A percentile compares a stretch with the other conserved stretches of the same genome.
phyloP scores from a whole-genome alignment of 1,140 invertebrate species.

The Lutraria rhynchaena region DNA sequence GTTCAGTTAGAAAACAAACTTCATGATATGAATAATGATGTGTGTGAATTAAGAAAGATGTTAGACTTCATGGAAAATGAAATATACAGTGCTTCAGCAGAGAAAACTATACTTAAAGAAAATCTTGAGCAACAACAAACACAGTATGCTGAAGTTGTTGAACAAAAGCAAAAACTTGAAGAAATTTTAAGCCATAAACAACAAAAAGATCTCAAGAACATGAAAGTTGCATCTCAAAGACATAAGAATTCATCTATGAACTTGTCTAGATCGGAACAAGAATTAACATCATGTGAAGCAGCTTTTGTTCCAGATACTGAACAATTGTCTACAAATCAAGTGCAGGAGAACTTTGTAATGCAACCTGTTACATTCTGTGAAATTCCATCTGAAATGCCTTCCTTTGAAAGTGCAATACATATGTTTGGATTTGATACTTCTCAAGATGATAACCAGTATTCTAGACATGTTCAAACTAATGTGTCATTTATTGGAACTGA shows the following conservation, averaged over 20 bases:
- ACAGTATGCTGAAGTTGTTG: constrained; percentile 45
- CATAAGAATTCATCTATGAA: constrained; percentile 1
- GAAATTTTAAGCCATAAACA: constrained; percentile 51
- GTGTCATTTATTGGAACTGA: constrained; percentile 7
- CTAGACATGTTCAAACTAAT: constrained; percentile 37
- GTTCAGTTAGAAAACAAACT: constrained; percentile 62
- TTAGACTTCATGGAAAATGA: constrained; percentile 60
- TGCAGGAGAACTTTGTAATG: too few species aligned
- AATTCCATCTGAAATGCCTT: constrained; percentile 26
- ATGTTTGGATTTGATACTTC: constrained; percentile 23
- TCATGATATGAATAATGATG: constrained; percentile 67
- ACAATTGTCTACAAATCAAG: not conserved
- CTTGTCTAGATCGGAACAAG: not conserved
- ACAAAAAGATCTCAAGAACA: constrained; percentile 57
- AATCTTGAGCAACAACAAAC: constrained; percentile 35
- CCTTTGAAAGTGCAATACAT: constrained; percentile 46
- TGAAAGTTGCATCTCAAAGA: constrained; percentile 41
- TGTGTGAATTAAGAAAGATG: constrained; percentile 37
- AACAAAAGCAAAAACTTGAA: constrained; percentile 56
- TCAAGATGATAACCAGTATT: not conserved
- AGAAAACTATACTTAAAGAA: constrained; percentile 42
- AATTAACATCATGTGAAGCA: not conserved
- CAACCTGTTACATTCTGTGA: not conserved
- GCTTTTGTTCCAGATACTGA: not conserved
- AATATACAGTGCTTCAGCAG: constrained; percentile 36